Conservation (phyloP, 2,113 vertebrate species). For the Phalacrocorax brasilianus region DNA sequence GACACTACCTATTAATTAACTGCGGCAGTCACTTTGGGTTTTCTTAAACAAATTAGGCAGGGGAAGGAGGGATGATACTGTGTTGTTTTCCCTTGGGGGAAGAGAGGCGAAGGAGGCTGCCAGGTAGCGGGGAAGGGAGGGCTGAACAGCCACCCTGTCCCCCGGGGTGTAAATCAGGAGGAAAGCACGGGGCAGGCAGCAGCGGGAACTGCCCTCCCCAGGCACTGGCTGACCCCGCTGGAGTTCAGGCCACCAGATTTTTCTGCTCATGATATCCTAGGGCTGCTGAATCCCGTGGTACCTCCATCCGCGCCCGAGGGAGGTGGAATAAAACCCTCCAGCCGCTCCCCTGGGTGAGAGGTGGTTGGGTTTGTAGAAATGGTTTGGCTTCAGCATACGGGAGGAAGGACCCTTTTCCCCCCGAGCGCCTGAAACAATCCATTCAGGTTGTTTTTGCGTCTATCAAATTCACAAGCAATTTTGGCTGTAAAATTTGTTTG, state of each 20-base stretch:
- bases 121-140: background rate
- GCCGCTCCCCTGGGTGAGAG: background rate
- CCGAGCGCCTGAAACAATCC: background rate
- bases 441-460: rapidly evolving
- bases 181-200: background rate
- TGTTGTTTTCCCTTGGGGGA: background rate
- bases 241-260: background rate
- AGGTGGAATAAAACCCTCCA: background rate
- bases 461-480: background rate
- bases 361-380: background rate
- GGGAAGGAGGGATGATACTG: background rate
- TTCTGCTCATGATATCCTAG: background rate
- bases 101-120: background rate
- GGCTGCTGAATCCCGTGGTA: background rate
- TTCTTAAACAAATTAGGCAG: background rate
- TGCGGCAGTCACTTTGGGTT: background rate
- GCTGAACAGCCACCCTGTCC: background rate
- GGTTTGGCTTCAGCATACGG: rapidly evolving
- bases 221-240: background rate
- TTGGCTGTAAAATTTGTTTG: background rate
- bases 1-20: background rate
- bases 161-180: background rate
- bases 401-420: background rate
- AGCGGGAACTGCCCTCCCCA: background rate
- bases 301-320: rapidly evolving